Percentiles rank a stretch among this genome's conserved stretches.
Evolutionary conservation across 2,113 vertebrate species (phyloP).

Genomic region (Nestor notabilis): DNA sequence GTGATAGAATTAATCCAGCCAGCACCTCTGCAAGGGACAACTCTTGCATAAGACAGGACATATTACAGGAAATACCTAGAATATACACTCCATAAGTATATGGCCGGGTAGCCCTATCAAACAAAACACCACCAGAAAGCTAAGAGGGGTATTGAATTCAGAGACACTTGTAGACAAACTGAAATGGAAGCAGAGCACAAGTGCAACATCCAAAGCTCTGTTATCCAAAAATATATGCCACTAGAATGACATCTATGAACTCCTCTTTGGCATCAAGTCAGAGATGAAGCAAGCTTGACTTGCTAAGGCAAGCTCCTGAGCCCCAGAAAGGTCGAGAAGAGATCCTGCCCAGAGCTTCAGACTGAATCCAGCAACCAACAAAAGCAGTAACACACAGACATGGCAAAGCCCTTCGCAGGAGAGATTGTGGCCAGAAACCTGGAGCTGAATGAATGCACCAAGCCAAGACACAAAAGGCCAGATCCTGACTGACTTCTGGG

Average conservation of each 20-base stretch:
- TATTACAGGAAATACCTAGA: background rate
- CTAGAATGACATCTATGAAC: background rate
- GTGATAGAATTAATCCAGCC: background rate
- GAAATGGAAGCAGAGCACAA: background rate
- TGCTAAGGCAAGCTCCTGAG: background rate
- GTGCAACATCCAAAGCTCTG: background rate
- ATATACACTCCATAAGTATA: rapidly evolving
- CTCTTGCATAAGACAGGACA: no score
- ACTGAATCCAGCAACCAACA: background rate
- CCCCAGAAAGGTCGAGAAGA: background rate
- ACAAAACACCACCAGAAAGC: background rate
- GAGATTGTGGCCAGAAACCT: background rate
- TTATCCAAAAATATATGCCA: background rate
- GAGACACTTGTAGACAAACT: background rate
- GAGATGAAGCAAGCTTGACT: background rate
- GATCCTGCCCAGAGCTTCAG: background rate
- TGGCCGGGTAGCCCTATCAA: background rate
- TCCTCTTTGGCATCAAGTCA: background rate
- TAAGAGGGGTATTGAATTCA: no score
- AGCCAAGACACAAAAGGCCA: background rate
- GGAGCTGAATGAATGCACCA: background rate
- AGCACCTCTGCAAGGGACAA: background rate
- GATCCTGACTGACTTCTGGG: background rate
- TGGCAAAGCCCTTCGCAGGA: background rate
- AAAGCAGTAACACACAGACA: background rate